Conservation (phyloP, 1,140 invertebrate genomes). For the Calliphora vicina region DNA sequence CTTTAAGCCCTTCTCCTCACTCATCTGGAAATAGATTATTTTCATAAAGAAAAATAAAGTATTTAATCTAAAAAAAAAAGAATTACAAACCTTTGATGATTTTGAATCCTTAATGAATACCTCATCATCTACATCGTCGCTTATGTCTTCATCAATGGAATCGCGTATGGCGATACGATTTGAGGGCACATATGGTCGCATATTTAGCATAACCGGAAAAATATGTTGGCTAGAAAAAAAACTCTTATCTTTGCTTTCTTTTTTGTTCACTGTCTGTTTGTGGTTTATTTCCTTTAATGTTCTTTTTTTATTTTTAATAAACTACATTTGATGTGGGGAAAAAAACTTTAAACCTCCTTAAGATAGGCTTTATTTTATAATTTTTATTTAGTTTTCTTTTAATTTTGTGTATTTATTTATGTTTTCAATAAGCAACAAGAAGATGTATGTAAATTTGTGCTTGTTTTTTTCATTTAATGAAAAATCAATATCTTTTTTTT, state of each 20-base stretch:
- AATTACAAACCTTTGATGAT: constrained; percentile 57
- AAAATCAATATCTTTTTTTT: constrained; percentile 20
- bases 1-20: constrained; percentile 76
- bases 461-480: not conserved
- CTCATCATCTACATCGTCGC: constrained; percentile 76
- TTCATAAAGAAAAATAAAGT: not conserved
- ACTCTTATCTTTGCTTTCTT: not conserved
- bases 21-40: too few relatives aligned
- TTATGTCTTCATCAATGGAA: constrained; percentile 61
- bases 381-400: not conserved
- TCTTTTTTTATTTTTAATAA: not conserved
- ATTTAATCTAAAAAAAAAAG: not conserved
- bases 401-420: not conserved
- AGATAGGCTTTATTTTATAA: not conserved
- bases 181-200: constrained; percentile 63
- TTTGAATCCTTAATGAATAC: constrained; percentile 79
- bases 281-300: not conserved
- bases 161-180: constrained; percentile 61
- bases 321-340: not conserved
- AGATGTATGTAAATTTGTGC: too few relatives aligned
- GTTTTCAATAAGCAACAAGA: not conserved
- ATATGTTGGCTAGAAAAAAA: not conserved
- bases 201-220: constrained; percentile 54
- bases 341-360: not conserved
- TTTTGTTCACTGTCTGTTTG: not conserved